Evolutionary conservation across 2,113 vertebrate genomes (phyloP), one percentile per base, ranked within the genome.

Genomic region (Oxyura jamaicensis): DNA sequence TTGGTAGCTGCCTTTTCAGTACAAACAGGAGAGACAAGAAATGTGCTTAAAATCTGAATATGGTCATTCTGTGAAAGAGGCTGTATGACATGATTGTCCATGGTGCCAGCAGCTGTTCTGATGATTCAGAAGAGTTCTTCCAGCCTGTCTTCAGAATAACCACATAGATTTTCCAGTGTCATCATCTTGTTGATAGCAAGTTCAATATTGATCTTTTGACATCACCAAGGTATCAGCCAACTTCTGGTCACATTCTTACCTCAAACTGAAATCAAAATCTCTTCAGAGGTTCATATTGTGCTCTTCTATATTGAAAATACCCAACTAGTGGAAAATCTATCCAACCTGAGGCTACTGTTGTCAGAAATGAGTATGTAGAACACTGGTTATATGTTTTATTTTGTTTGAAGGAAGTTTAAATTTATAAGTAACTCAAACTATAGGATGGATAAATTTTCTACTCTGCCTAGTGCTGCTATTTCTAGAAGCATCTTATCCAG

Each of bases 261-360:
- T 95, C 28, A 72, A 53, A 86, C 15, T 46, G 55, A 88, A 90
- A 88, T 50, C 1, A 78, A 76, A 80, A 59, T 63, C 19, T 81
- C 33, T 77, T 58, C 44, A 2, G 25, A 42, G 15, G 11, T 8
- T 0, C 0, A 7, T 53, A 21, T 26, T 76, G 29, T 88, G 21
- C 41, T 59, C 44, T 80, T 39, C 31, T 83, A 36, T 14, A 33
- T 39, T 8, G 29, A 73, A 60, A 68, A 39, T 56, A 31, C 9
- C 53, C 58, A 28, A 9, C 33, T 60, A 28, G 10, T 79, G 50
- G 33, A 85, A 79, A 76, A 79, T 52, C 3, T 39, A 9, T 29
- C 53, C 89, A 42, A 95, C 33, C 26, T 75, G 74, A 23, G n/a
- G 28, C 26, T 82, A 23, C 62, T 86, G 21, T 23, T 55, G 12